These are phyloP conservation scores for Ictalurus punctatus DNA, from an alignment of 2,113 vertebrate species.

Conservation along the genomic window DNA sequence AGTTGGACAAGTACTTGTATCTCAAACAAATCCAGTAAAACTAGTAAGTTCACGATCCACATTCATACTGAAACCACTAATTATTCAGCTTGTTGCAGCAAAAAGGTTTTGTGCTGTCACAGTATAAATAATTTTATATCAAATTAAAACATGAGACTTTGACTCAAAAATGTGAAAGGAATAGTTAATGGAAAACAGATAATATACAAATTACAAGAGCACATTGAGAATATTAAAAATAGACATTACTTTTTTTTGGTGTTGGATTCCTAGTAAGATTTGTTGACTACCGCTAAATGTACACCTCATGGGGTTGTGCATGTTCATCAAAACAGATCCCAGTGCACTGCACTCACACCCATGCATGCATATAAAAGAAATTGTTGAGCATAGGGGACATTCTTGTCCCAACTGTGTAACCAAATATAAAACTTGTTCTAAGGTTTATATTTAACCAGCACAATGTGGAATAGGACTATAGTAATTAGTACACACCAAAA, in stretches of 20 bases:
- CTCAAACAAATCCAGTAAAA: neutral
- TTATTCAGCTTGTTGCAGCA: neutral
- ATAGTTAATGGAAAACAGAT: neutral
- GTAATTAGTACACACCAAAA: neutral
- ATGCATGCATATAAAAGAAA: too few relatives aligned
- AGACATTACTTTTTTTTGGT: neutral
- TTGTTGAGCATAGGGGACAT: neutral
- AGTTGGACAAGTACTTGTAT: neutral
- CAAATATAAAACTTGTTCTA: too few relatives aligned
- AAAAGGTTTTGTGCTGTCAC: neutral
- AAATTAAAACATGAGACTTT: neutral
- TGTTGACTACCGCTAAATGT: too few relatives aligned
- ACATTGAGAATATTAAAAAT: too few relatives aligned
- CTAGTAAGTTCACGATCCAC: neutral
- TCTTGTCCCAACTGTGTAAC: neutral
- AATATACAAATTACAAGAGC: too few relatives aligned
- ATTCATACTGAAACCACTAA: neutral
- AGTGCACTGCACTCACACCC: neutral
- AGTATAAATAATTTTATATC: neutral
- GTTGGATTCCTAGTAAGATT: too few relatives aligned
- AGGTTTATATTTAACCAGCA: neutral
- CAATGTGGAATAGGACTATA: too few relatives aligned
- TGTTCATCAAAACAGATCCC: too few relatives aligned
- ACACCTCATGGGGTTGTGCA: neutral
- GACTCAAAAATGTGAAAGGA: neutral